Evolutionary conservation across 2,113 vertebrate species (phyloP).

Genomic region (Aythya baeri): DNA sequence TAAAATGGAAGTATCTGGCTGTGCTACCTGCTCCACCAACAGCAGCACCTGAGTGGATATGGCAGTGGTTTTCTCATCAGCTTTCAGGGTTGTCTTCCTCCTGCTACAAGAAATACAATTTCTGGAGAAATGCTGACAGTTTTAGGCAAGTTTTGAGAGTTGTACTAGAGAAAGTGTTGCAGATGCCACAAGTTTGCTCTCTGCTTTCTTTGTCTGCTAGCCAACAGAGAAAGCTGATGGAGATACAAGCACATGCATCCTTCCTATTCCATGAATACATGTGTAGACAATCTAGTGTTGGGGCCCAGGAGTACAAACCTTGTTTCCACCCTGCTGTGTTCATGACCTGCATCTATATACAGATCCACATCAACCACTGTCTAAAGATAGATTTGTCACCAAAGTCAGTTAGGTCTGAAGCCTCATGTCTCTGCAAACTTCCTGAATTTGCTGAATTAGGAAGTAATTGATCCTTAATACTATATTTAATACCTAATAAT

Average conservation of each 20-base stretch:
- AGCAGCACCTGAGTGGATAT: background rate
- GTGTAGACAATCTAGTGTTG: background rate
- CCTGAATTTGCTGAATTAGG: background rate
- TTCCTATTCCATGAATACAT: background rate
- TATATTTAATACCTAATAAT: background rate
- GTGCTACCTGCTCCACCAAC: background rate
- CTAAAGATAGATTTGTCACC: background rate
- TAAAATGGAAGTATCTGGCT: background rate
- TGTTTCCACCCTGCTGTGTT: background rate
- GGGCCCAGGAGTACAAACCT: background rate
- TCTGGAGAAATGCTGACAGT: background rate
- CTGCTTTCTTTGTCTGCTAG: background rate
- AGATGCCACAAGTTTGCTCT: background rate
- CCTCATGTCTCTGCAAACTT: background rate
- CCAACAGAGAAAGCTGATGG: background rate
- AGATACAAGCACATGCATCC: fast-evolving
- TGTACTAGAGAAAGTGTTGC: background rate
- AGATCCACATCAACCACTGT: background rate
- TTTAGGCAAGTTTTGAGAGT: background rate
- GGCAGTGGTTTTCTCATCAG: background rate
- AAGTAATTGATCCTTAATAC: background rate
- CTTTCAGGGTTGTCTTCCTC: background rate
- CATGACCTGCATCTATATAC: background rate
- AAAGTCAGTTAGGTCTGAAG: background rate
- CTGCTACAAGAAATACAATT: background rate